Evolutionary conservation across 2,888 invertebrate species (phyloP).

Genomic region (Anaspis maculata): DNA sequence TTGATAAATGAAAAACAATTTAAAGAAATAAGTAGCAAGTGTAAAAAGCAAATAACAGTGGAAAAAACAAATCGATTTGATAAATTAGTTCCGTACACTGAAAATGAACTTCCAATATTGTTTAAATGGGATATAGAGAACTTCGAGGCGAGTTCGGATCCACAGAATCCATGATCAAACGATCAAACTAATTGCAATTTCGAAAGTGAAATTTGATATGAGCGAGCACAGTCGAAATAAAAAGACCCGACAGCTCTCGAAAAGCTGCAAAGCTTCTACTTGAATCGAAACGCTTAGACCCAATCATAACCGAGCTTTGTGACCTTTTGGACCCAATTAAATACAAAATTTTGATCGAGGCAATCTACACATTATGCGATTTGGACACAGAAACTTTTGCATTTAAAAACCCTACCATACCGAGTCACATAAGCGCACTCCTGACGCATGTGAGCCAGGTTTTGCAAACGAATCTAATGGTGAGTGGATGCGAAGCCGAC

Average conservation of each 20-base stretch:
- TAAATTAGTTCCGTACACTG: too few species aligned
- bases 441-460: neutral
- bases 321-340: neutral
- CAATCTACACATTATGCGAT: neutral
- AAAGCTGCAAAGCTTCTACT: neutral
- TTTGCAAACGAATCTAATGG: neutral
- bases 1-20: too few species aligned
- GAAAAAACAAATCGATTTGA: too few species aligned
- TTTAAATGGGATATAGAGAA: too few species aligned
- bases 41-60: too few species aligned
- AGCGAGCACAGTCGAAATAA: neutral
- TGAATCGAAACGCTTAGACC: neutral
- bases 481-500: neutral
- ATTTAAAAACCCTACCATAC: neutral
- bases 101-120: too few species aligned
- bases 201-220: neutral
- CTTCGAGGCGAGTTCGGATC: too few species aligned
- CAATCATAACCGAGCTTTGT: neutral
- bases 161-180: too few species aligned
- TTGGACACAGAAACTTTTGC: neutral
- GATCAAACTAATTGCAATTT: neutral
- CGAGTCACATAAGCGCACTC: neutral
- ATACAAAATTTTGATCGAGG: neutral
- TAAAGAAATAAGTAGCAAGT: too few species aligned
- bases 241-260: neutral